These are phyloP conservation scores for Disparrhopalites patrizii DNA, from an alignment of 2,888 invertebrate species.

Conservation along the genomic window DNA sequence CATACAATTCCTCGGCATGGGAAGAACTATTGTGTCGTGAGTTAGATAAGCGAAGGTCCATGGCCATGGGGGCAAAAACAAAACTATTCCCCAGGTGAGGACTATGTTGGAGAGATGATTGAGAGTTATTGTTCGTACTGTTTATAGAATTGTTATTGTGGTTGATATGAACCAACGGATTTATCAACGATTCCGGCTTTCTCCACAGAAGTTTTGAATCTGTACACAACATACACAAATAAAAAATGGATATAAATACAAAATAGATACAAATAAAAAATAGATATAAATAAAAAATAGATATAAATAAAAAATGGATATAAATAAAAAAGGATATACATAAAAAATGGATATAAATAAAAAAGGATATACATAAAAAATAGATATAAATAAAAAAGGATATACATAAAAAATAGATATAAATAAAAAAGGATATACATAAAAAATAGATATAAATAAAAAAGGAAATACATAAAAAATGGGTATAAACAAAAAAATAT, in stretches of 20 bases:
- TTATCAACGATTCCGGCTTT: conserved; percentile 31
- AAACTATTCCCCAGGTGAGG: conserved; percentile 28
- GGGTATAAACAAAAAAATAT: not conserved
- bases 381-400: too few species aligned
- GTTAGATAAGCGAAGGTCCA: conserved; percentile 31
- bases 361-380: not conserved
- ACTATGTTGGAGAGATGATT: not conserved
- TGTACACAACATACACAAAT: too few species aligned
- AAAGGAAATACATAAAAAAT: too few species aligned
- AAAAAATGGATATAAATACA: too few species aligned
- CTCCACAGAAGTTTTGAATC: conserved; percentile 32
- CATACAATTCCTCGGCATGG: conserved; percentile 24
- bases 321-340: not conserved
- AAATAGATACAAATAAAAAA: not conserved
- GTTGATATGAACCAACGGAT: conserved; percentile 30
- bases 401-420: too few species aligned
- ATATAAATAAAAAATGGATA: not conserved
- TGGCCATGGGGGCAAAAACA: conserved; percentile 26
- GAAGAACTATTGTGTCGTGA: conserved; percentile 25
- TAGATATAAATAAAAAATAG: not conserved
- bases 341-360: not conserved
- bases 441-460: too few species aligned
- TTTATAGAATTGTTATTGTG: conserved; percentile 30
- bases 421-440: too few species aligned
- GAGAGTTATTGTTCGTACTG: conserved; percentile 18